Evolutionary conservation across 2,797 vertebrate species (phyloP).

Genomic region (Chiroxiphia lanceolata): DNA sequence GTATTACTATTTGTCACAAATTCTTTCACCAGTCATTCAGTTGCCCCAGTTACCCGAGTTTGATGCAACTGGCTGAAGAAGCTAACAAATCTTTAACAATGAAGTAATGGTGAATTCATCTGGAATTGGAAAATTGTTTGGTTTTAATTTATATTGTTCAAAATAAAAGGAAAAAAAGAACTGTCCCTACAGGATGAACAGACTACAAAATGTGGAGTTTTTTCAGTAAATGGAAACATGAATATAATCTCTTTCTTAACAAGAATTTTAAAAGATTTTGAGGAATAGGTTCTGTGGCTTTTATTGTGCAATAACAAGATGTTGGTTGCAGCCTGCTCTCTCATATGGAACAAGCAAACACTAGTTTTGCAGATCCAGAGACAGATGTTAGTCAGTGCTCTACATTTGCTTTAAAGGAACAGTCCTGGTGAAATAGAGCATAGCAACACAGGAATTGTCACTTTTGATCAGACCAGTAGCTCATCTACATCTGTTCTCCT

Average conservation of each 20-base stretch:
- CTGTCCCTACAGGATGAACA: neutral
- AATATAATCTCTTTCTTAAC: neutral
- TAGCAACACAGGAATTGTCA: conserved; percentile 31
- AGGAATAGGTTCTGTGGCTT: neutral
- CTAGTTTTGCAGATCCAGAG: neutral
- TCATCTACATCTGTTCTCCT: neutral
- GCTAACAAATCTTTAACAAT: neutral
- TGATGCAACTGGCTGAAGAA: neutral
- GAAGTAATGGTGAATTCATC: neutral
- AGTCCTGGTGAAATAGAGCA: conserved; percentile 34
- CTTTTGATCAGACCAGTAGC: conserved; percentile 16
- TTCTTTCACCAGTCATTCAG: neutral
- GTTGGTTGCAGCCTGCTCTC: neutral
- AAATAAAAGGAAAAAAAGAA: neutral
- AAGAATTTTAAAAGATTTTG: neutral
- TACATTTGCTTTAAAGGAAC: neutral
- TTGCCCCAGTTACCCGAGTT: neutral
- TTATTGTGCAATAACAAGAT: neutral
- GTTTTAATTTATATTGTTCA: neutral
- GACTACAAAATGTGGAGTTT: neutral
- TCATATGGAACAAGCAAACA: neutral
- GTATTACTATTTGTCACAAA: neutral
- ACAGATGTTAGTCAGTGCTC: conserved; percentile 1
- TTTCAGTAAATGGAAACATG: neutral
- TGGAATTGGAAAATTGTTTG: neutral